Percentiles rank a stretch among this genome's conserved stretches.
These are phyloP conservation scores for Stenodera caucasica DNA, from an alignment of 2,888 invertebrate genomes.

Conservation along the genomic window DNA sequence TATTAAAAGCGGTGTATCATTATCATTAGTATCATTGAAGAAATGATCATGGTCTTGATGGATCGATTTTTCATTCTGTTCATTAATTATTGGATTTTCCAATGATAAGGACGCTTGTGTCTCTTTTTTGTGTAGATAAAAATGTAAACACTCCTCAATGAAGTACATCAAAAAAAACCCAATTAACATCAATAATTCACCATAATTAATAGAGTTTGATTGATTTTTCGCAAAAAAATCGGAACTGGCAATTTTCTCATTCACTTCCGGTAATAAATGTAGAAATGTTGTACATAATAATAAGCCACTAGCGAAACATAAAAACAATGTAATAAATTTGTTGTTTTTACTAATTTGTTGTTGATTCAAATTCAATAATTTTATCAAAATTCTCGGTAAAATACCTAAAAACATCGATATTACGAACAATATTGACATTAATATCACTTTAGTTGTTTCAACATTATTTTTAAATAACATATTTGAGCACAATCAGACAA, in stretches of 20 bases:
- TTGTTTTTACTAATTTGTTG: conserved; percentile 62
- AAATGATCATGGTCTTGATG: conserved; percentile 33
- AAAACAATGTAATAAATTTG: conserved; percentile 64
- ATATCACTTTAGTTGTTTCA: conserved; percentile 68
- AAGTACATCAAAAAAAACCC: conserved; percentile 79
- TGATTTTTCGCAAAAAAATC: too few relatives aligned
- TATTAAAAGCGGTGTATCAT: conserved; percentile 41
- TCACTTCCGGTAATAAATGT: conserved; percentile 79
- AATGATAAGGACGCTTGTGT: conserved; percentile 31
- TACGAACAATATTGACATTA: conserved; percentile 76
- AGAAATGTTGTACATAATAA: conserved; percentile 79
- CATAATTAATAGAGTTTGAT: conserved; percentile 46
- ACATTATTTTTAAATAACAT: background rate
- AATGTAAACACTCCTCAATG: conserved; percentile 78
- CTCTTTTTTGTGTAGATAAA: conserved; percentile 63
- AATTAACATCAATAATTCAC: conserved; percentile 70
- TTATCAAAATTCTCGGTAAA: conserved; percentile 57
- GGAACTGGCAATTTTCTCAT: conserved; percentile 60
- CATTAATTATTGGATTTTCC: conserved; percentile 46
- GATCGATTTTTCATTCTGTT: conserved; percentile 36
- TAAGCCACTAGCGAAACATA: conserved; percentile 82
- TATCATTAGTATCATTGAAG: conserved; percentile 41
- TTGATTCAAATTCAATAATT: conserved; percentile 63
- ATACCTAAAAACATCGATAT: conserved; percentile 77
- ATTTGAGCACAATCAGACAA: too few relatives aligned